Evolutionary conservation across 1,140 invertebrate genomes (phyloP), one percentile per base, ranked within the genome.

Genomic region (Dendrolimus punctatus): DNA sequence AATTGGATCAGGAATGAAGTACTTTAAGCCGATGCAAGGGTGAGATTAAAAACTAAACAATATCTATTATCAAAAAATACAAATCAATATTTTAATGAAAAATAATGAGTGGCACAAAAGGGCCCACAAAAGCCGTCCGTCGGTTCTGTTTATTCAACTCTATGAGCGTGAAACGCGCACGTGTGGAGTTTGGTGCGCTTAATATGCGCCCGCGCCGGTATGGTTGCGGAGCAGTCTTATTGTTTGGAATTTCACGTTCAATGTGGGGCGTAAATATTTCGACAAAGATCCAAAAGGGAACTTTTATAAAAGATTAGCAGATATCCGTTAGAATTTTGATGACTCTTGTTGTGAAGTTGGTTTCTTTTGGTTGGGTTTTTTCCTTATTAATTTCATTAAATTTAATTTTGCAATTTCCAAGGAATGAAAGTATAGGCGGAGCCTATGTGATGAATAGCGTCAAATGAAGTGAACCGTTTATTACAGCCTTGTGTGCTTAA

Each of bases 251-350:
- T 80, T 82, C 79, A 79, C 77, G 66, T 82, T 73, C 71, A 81
- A 84, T 84, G 74, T 82, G 66, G 73, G 70, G 70, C 80, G 73
- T 85, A 85, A 85, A 85, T 84, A 82, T 85, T 85, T 83, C 80
- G 77, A 85, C 82, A 79, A 82, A 75, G 69, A 73, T 70, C 67
- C 73, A 76, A 75, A 83, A 80, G 76, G 75, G 80, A 78, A 71
- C 75, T 64, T 63, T 59, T 64, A 75, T 74, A 76, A 73, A 75
- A 73, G 71, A 78, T 73, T 67, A 76, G 72, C 64, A 74, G 69
- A 72, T 72, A 75, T 76, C 75, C 73, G 66, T 73, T 72, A 60
- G 56, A 60, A 50, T 52, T 40, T 46, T 46, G 46, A 23, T 23
- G 23, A 23, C 3, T 23, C 23, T 23, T 23, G 23, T 23, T 23